Conservation (phyloP, 2,113 vertebrate species). For the Leuciscus idus region DNA sequence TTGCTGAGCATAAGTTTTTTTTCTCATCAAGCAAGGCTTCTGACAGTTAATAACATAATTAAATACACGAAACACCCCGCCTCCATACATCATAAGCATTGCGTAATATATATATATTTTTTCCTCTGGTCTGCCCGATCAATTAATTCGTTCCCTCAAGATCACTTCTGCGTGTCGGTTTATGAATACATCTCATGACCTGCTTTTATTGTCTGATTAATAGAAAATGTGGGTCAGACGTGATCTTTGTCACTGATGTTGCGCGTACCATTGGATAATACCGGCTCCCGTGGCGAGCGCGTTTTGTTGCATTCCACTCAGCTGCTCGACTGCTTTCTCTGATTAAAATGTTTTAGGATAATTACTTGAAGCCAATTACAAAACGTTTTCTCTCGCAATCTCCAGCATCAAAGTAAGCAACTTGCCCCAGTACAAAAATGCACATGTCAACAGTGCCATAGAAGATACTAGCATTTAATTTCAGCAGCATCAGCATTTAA, state of each 20-base stretch:
- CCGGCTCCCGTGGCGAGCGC: constrained; percentile 28
- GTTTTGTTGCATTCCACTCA: constrained; percentile 22
- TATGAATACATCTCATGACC: constrained; percentile 25
- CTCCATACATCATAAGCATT: constrained; percentile 14
- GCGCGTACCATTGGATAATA: constrained; percentile 35
- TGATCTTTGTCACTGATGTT: constrained; percentile 46
- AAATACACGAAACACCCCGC: not conserved
- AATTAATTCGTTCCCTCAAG: not conserved
- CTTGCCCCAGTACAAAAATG: not conserved
- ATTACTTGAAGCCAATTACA: not conserved
- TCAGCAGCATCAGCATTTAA: not conserved
- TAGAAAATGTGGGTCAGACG: constrained; percentile 57
- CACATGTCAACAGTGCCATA: not conserved
- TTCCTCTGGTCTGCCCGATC: not conserved
- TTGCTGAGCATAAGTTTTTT: not conserved
- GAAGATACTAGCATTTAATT: not conserved
- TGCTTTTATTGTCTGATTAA: constrained; percentile 37
- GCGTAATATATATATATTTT: constrained; percentile 42
- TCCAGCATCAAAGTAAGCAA: not conserved
- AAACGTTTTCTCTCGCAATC: not conserved
- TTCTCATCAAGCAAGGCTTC: not conserved
- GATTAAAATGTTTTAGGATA: not conserved
- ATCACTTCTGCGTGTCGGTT: constrained; percentile 21
- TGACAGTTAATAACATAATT: constrained; percentile 17
- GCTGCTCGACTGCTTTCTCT: not conserved